phyloP scores from a whole-genome alignment of 53 echinoderm and acorn worm species.

The Echinarachnius parma region DNA sequence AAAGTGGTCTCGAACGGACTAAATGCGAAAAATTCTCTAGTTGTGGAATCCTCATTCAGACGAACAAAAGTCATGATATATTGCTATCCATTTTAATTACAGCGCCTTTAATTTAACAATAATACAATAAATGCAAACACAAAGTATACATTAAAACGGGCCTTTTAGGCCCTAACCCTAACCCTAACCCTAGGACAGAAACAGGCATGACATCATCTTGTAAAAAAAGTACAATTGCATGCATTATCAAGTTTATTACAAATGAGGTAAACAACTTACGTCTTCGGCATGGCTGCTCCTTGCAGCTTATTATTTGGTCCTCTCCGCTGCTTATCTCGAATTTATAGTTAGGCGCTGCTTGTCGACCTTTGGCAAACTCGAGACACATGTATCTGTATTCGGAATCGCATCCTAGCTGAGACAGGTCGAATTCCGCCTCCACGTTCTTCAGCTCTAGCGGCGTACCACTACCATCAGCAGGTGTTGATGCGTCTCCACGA shows the following conservation, averaged over 20 bases:
- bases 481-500: slow-evolving; percentile 50
- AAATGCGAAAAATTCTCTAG: neutral
- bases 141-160: too few species aligned
- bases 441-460: slow-evolving; percentile 50
- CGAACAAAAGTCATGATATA: too few species aligned
- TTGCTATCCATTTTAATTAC: too few species aligned
- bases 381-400: slow-evolving; percentile 77
- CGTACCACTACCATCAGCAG: slow-evolving; percentile 43
- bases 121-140: too few species aligned
- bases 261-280: slow-evolving; percentile 43
- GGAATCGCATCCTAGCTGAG: slow-evolving; percentile 69
- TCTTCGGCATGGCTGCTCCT: slow-evolving; percentile 77
- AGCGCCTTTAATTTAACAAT: too few species aligned
- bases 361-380: slow-evolving; percentile 81
- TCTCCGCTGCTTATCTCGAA: slow-evolving; percentile 54
- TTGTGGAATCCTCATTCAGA: too few species aligned
- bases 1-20: too few species aligned
- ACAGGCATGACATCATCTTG: too few species aligned
- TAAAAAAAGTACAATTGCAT: too few species aligned
- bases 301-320: slow-evolving; percentile 63
- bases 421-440: slow-evolving; percentile 62
- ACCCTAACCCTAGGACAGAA: too few species aligned
- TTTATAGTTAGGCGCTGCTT: slow-evolving; percentile 73
- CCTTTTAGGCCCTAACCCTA: too few species aligned
- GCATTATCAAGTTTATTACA: neutral